Evolutionary conservation across 2,113 vertebrate species (phyloP).

Genomic region (Saguinus imperator): DNA sequence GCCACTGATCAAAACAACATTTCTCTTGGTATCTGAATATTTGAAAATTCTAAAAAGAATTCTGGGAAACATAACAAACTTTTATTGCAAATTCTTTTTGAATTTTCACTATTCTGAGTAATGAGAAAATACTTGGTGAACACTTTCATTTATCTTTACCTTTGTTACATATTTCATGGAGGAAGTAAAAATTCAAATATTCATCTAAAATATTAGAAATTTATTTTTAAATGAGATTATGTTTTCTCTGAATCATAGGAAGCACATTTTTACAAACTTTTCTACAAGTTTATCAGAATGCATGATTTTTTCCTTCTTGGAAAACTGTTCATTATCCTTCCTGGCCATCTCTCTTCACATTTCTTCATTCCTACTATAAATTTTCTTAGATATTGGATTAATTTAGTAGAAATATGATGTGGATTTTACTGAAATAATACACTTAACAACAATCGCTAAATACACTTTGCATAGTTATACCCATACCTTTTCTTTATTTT

Average conservation of each 20-base stretch:
- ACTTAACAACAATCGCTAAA: neutral
- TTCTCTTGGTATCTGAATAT: slow-evolving; percentile 1
- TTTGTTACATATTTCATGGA: neutral
- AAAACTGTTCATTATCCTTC: neutral
- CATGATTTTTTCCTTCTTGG: neutral
- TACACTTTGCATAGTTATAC: neutral
- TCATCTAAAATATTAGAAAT: neutral
- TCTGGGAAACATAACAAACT: neutral
- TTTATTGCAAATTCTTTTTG: neutral
- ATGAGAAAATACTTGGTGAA: neutral
- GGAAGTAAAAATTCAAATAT: neutral
- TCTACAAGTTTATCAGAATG: neutral
- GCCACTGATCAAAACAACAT: neutral
- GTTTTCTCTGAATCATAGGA: neutral
- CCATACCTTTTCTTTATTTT: neutral
- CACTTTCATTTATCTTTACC: neutral
- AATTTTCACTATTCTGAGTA: neutral
- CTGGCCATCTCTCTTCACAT: neutral
- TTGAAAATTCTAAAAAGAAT: neutral
- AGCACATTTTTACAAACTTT: neutral
- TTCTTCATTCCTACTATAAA: neutral
- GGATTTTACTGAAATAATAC: neutral
- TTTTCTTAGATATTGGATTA: neutral
- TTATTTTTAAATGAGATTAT: neutral
- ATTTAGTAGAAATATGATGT: neutral